These are phyloP conservation scores for Corynorhinus townsendii DNA, from an alignment of 2,113 vertebrate species.

Conservation along the genomic window DNA sequence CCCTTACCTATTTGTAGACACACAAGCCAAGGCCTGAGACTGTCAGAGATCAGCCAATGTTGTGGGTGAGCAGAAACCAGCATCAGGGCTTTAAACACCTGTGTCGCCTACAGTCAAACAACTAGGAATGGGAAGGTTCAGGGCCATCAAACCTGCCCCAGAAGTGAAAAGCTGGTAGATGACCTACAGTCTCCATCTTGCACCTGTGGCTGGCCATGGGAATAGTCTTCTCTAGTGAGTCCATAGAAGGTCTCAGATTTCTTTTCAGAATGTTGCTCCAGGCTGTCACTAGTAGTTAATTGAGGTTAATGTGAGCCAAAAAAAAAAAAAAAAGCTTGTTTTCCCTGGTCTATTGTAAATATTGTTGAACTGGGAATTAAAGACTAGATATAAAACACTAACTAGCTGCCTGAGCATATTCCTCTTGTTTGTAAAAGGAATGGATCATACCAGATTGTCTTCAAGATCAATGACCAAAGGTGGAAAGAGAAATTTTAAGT, in stretches of 20 bases:
- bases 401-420: neutral
- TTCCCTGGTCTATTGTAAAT: neutral
- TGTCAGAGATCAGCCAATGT: neutral
- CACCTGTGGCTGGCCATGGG: accelerated
- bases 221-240: neutral
- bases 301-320: neutral
- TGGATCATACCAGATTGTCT: neutral
- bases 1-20: neutral
- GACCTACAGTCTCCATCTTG: no score
- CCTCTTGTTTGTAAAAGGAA: neutral
- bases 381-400: neutral
- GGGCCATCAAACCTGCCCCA: neutral
- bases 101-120: neutral
- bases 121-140: neutral
- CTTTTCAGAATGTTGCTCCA: neutral
- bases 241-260: neutral
- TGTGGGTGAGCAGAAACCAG: neutral
- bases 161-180: neutral
- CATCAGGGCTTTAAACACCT: neutral
- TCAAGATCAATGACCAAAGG: neutral
- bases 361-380: neutral
- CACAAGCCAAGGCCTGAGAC: accelerated
- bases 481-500: neutral
- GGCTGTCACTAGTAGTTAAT: neutral
- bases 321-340: neutral